Base-by-base conservation (phyloP, 2,113 vertebrate genomes). In the Variabilichromis moorii region DNA sequence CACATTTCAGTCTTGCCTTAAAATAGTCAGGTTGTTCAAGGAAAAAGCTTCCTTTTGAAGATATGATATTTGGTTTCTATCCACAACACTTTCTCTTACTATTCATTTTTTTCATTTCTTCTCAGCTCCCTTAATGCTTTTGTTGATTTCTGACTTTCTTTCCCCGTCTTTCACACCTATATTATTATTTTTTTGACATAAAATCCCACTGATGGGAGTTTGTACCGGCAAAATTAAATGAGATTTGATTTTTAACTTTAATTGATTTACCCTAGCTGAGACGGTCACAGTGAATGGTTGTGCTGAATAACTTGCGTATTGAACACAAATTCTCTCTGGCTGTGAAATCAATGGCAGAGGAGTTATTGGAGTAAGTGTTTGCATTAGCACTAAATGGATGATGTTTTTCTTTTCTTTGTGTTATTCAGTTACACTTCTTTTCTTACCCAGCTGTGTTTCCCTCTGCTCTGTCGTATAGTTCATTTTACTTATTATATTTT, bases 191-290 rank as follows among this genome's bases (percentile, higher is more conserved):
- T 33, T 84, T n/a, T 37, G 14, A 83, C 66, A 86, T 35, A 55
- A 76, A 85, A 71, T 53, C 78, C 79, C 66, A 54, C 71, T 47
- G 57, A 66, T 66, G 76, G 71, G 55, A 50, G 73, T 57, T 9
- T 50, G 82, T 55, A 66, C 31, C 4, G 54, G 79, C 63, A 42
- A 92, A 91, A 93, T 88, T 55, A 90, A 90, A 91, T 85, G 86
- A 89, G 89, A 92, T 95, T 92, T 91, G 84, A 91, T 93, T 93
- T 90, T 68, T 82, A 85, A 90, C 89, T 93, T 83, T 57, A 92
- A 95, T 94, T 91, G 94, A 95, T 94, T 93, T 45, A 79, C 78
- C 51, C 80, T 45, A 7, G 88, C 87, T 86, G 86, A 59, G 91
- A 86, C 61, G 84, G 91, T 91, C 87, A 83, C 89, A 66, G 89